Evolutionary conservation across 2,888 invertebrate species (phyloP).

Genomic region (Branchellion lobata): DNA sequence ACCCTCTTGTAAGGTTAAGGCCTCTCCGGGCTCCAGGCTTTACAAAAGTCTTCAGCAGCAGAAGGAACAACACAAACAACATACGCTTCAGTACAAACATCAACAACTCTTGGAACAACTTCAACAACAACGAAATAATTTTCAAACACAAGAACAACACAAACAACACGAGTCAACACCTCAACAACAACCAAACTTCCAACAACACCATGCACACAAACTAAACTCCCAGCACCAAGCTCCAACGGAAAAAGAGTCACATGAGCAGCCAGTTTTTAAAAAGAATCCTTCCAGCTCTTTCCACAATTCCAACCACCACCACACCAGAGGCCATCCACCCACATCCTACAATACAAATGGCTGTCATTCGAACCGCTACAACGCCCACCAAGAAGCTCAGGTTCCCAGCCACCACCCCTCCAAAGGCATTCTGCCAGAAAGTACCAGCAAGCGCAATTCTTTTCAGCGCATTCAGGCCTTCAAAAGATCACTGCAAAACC

Average conservation of each 20-base stretch:
- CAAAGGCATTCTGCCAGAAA: background rate
- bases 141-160: background rate
- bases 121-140: background rate
- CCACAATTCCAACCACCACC: background rate
- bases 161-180: background rate
- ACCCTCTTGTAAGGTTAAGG: background rate
- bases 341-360: no score
- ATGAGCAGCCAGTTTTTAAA: no score
- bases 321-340: no score
- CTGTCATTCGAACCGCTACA: no score
- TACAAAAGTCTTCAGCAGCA: background rate
- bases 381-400: no score
- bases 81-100: background rate
- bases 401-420: no score
- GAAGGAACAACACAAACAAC: background rate
- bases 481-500: background rate
- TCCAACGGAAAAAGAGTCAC: no score
- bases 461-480: background rate
- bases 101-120: background rate
- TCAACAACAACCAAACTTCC: background rate
- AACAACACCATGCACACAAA: background rate
- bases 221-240: background rate
- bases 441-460: background rate
- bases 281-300: no score
- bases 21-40: background rate